Evolutionary conservation across 2,797 vertebrate species (phyloP).

Genomic region (Parauchenoglanis ngamensis): DNA sequence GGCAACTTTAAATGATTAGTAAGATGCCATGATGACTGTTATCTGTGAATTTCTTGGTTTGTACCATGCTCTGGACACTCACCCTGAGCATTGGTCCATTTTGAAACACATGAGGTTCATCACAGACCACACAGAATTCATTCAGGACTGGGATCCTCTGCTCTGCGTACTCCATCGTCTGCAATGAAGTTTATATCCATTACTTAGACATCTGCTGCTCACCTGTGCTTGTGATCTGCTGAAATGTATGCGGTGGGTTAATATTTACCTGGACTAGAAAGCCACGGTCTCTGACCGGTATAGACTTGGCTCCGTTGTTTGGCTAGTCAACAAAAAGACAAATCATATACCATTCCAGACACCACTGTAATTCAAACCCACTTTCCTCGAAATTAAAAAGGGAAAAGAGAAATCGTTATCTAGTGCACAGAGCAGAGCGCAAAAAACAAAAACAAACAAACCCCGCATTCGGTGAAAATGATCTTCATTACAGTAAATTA

Average conservation of each 20-base stretch:
- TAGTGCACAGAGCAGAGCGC: not conserved
- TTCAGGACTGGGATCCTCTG: slow-evolving; percentile 89
- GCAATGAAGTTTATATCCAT: slow-evolving; percentile 18
- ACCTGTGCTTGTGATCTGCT: not conserved
- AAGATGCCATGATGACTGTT: not conserved
- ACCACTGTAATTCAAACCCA: slow-evolving; percentile 12
- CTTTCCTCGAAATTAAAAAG: slow-evolving; percentile 11
- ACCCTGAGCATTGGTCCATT: slow-evolving; percentile 91
- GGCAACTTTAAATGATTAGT: not conserved
- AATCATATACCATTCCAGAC: slow-evolving; percentile 12
- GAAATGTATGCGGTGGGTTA: not conserved
- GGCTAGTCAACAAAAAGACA: slow-evolving; percentile 70
- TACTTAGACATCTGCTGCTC: not conserved
- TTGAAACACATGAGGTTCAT: slow-evolving; percentile 89
- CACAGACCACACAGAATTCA: slow-evolving; percentile 90
- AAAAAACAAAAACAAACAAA: not conserved
- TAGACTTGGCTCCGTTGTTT: slow-evolving; percentile 83
- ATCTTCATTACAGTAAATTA: slow-evolving; percentile 10
- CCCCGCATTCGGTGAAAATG: not conserved
- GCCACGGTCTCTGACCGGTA: slow-evolving; percentile 80
- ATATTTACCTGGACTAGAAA: slow-evolving; percentile 87
- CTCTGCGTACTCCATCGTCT: slow-evolving; percentile 90
- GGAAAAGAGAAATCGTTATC: not conserved
- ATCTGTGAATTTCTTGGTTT: not conserved
- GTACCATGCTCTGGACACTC: slow-evolving; percentile 60